Conservation (phyloP, 1,140 invertebrate species). For the Drosophila aff. region DNA sequence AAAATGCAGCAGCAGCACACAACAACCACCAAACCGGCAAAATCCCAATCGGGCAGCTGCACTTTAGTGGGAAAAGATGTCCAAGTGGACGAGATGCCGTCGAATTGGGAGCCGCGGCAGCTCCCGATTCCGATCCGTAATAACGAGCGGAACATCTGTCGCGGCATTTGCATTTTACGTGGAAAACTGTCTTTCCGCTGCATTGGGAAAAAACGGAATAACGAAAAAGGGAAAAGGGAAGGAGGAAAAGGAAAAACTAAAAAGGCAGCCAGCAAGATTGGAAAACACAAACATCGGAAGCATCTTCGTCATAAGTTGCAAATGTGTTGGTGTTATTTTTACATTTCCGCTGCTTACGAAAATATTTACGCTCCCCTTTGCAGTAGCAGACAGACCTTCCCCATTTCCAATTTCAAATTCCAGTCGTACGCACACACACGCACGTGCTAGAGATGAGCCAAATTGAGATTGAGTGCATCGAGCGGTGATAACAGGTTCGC, state of each 20-base stretch:
- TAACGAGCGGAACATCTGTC: constrained; percentile 72
- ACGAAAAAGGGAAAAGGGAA: constrained; percentile 1
- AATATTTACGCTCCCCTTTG: constrained; percentile 63
- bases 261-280: constrained; percentile 32
- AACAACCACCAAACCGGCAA: constrained; percentile 51
- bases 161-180: constrained; percentile 68
- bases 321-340: constrained; percentile 80
- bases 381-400: constrained; percentile 24
- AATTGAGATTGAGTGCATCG: constrained; percentile 33
- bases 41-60: constrained; percentile 63
- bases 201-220: constrained; percentile 28
- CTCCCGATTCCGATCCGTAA: constrained; percentile 39
- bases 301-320: constrained; percentile 56
- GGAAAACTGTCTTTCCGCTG: constrained; percentile 70
- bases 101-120: constrained; percentile 29
- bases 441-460: constrained; percentile 26
- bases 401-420: constrained; percentile 57
- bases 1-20: constrained; percentile 29
- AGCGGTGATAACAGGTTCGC: constrained; percentile 19
- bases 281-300: constrained; percentile 59
- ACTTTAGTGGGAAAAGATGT: constrained; percentile 30
- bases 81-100: constrained; percentile 41
- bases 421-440: constrained; percentile 51
- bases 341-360: constrained; percentile 81
- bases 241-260: constrained; percentile 12